Conservation (phyloP, 1,140 invertebrate species). For the Euglossa dilemma region DNA sequence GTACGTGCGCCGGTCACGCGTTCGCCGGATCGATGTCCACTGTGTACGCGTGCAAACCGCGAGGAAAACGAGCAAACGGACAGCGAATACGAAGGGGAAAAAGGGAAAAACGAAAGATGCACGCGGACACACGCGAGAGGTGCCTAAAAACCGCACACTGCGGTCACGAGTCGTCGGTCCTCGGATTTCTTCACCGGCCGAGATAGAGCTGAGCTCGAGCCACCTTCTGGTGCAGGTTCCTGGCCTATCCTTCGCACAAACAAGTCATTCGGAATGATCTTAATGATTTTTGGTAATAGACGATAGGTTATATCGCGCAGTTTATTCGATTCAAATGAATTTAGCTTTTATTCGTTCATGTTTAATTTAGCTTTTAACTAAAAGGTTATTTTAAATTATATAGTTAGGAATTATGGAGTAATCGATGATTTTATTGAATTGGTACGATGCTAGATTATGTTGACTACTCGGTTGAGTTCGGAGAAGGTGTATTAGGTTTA, state of each 20-base stretch:
- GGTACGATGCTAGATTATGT: too few relatives aligned
- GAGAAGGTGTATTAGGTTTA: too few relatives aligned
- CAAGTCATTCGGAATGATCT: too few relatives aligned
- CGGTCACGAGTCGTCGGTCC: not conserved
- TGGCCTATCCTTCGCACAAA: not conserved
- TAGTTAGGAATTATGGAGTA: too few relatives aligned
- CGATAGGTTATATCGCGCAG: too few relatives aligned
- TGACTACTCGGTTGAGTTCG: too few relatives aligned
- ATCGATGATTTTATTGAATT: too few relatives aligned
- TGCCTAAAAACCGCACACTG: not conserved
- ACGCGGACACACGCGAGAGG: not conserved
- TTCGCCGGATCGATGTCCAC: conserved; percentile 35
- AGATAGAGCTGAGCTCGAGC: not conserved
- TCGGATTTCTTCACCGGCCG: not conserved
- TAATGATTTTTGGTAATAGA: too few relatives aligned
- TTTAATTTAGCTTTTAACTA: too few relatives aligned
- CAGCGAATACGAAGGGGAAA: not conserved
- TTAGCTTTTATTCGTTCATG: too few relatives aligned
- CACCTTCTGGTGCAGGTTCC: not conserved
- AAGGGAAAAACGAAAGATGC: not conserved
- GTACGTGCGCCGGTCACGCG: not conserved
- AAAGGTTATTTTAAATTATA: too few relatives aligned
- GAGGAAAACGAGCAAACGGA: not conserved
- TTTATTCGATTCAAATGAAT: too few relatives aligned
- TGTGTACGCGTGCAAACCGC: conserved; percentile 16